These are phyloP conservation scores for Alectura lathami DNA, from an alignment of 2,113 vertebrate genomes.

Conservation along the genomic window DNA sequence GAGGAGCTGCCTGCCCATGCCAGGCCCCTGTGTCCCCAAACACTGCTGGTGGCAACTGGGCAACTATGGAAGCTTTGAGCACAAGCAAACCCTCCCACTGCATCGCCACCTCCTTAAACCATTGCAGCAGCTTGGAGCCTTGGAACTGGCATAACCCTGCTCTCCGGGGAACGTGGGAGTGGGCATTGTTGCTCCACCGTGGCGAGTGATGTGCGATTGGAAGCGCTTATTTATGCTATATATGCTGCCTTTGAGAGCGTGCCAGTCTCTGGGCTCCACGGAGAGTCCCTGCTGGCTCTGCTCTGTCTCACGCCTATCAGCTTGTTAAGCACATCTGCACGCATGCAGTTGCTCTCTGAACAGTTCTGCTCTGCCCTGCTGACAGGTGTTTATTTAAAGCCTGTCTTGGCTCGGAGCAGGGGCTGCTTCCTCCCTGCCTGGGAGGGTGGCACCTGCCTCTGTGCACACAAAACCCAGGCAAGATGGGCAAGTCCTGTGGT, in stretches of 20 bases:
- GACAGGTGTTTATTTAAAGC: neutral
- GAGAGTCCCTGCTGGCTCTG: neutral
- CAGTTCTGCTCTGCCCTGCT: neutral
- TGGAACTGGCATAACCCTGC: neutral
- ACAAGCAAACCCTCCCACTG: neutral
- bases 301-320: neutral
- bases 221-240: conserved; percentile 35
- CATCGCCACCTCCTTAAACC: neutral
- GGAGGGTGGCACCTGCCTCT: neutral
- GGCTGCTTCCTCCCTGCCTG: neutral
- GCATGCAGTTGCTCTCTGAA: neutral
- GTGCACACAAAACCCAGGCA: neutral
- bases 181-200: neutral
- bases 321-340: neutral
- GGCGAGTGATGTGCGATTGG: neutral
- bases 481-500: neutral
- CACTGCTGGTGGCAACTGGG: accelerated
- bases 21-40: neutral
- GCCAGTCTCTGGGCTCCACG: neutral
- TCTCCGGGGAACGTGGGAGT: neutral
- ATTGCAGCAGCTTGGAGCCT: neutral
- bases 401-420: neutral
- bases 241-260: neutral
- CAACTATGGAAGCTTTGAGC: neutral
- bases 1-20: accelerated